A percentile compares a stretch with the other conserved stretches of the same genome.
phyloP scores from a whole-genome alignment of 2,888 invertebrate genomes.

The Leucozona laternaria region DNA sequence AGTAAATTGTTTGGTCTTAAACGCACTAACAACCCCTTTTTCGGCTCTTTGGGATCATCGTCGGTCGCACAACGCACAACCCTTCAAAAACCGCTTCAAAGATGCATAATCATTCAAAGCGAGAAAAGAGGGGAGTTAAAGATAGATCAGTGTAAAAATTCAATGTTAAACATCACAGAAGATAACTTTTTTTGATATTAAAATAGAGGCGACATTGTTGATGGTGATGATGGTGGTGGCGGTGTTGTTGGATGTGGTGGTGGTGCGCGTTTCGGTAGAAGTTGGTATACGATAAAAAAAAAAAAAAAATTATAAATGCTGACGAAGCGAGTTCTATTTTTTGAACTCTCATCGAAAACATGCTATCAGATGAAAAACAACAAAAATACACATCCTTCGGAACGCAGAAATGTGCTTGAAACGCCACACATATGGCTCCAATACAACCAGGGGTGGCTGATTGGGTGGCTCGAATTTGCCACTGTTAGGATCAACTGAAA shows the following conservation, averaged over 20 bases:
- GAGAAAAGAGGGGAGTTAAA: slow-evolving; percentile 10
- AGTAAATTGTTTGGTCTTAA: slow-evolving; percentile 48
- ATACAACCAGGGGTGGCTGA: slow-evolving; percentile 35
- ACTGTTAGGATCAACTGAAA: slow-evolving; percentile 27
- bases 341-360: slow-evolving; percentile 50
- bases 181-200: slow-evolving; percentile 34
- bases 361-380: slow-evolving; percentile 49
- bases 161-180: slow-evolving; percentile 71
- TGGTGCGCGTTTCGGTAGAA: background rate
- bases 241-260: slow-evolving; percentile 28
- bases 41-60: slow-evolving; percentile 20
- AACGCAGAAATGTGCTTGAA: slow-evolving; percentile 46
- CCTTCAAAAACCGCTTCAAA: slow-evolving; percentile 47
- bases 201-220: slow-evolving; percentile 45
- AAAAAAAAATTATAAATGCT: slow-evolving; percentile 47
- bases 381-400: slow-evolving; percentile 24
- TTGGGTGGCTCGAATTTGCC: slow-evolving; percentile 52
- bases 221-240: slow-evolving; percentile 8
- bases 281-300: slow-evolving; percentile 42
- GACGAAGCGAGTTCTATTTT: slow-evolving; percentile 51
- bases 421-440: slow-evolving; percentile 63
- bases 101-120: slow-evolving; percentile 59
- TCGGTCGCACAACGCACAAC: no score
- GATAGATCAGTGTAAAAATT: slow-evolving; percentile 70
- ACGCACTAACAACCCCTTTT: slow-evolving; percentile 61